A percentile compares a stretch with the other conserved stretches of the same genome.
Evolutionary conservation across 2,888 invertebrate genomes (phyloP).

Genomic region (Operophtera brumata): DNA sequence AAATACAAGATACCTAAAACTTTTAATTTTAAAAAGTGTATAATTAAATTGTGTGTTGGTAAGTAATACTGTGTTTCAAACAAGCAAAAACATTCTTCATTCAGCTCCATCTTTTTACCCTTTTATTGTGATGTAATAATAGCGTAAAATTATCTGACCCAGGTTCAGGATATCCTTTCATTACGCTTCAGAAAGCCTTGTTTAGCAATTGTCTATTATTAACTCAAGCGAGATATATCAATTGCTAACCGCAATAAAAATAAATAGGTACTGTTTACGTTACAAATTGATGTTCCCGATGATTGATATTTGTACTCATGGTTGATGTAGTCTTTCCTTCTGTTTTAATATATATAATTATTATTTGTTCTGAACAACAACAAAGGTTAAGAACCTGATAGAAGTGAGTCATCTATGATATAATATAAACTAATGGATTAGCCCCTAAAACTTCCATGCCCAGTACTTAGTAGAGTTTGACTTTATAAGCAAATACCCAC

Average conservation of each 20-base stretch:
- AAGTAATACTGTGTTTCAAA: no score
- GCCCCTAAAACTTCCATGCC: neutral
- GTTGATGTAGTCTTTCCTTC: neutral
- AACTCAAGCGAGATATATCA: slow-evolving; percentile 8
- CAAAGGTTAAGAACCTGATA: slow-evolving; percentile 1
- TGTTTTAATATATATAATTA: no score
- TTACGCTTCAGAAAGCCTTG: slow-evolving; percentile 10
- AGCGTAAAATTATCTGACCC: no score
- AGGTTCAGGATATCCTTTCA: neutral
- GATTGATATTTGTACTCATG: neutral
- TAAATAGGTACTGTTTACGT: neutral
- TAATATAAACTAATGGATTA: neutral
- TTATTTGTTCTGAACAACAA: neutral
- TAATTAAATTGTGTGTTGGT: no score
- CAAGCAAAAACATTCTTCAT: no score
- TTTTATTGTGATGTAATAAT: no score
- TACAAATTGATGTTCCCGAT: neutral
- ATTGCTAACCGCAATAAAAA: slow-evolving; percentile 6
- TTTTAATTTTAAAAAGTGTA: no score
- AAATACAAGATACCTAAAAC: no score
- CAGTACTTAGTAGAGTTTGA: neutral
- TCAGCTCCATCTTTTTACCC: no score
- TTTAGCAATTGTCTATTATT: slow-evolving; percentile 17
- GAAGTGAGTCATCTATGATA: neutral
- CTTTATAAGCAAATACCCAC: slow-evolving; percentile 8